Evolutionary conservation across 2,113 vertebrate genomes (phyloP), one percentile per base, ranked within the genome.

Genomic region (Oryzias melastigma): DNA sequence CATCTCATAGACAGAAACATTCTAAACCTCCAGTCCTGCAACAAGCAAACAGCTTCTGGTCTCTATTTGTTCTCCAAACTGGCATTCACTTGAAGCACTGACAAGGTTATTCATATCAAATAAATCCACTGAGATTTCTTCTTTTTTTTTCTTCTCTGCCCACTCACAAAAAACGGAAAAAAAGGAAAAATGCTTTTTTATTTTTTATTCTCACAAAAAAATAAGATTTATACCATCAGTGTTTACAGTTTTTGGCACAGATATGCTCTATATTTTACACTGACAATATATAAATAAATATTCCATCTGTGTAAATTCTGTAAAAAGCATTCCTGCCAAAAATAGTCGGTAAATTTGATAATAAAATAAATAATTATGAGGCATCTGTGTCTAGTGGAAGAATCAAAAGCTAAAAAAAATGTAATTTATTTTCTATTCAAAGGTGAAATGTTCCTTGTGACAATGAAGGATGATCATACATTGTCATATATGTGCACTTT

Each of bases 1-100:
- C 78, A 67, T 68, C 73, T 72, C 74, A 72, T 77, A 86, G 70
- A 82, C 65, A 67, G 61, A 77, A 76, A 76, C 58, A 44, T 62
- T 44, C 58, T 80, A 80, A 45, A 73, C 65, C 65, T 67, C 72
- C 45, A 40, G 75, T 76, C 74, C 75, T 70, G 22, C 22, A 22
- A 65, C 15, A 76, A 73, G 72, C 65, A 80, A 48, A 74, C 67
- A 64, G 77, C 71, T 77, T 65, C 55, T 45, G 72, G 75, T 62
- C 68, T 69, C 50, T 52, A 63, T 72, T 69, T 50, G 61, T 44
- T 69, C 63, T 68, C 67, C 62, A 81, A 58, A 77, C 79, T 81
- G 70, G 77, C 77, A 82, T 29, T 55, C 20, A 73, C 60, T 61
- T 63, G 20, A 71, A 77, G 69, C 63, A 52, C 73, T 85, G 78